Conservation (phyloP, 2,797 vertebrate species). For the Distichodus sexfasciatus region DNA sequence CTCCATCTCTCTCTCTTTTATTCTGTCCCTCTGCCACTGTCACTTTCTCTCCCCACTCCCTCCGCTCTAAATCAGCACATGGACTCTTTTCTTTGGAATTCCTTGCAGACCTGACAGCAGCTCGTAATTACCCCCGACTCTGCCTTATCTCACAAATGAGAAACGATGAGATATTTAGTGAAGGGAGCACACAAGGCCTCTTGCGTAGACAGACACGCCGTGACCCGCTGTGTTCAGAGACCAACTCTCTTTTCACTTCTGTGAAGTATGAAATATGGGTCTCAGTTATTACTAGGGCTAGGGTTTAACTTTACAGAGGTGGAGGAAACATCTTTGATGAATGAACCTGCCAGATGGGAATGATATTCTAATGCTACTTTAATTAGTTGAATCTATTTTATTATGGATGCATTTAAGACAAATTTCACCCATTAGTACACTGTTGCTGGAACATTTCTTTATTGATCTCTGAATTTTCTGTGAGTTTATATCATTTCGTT, state of each 20-base stretch:
- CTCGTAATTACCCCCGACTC: conserved; percentile 86
- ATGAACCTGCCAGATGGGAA: no score
- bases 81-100: conserved; percentile 80
- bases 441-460: no score
- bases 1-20: conserved; percentile 69
- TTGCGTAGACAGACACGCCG: conserved; percentile 58
- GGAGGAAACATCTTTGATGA: no score
- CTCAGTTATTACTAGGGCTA: not conserved
- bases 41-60: conserved; percentile 70
- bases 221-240: conserved; percentile 28
- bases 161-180: conserved; percentile 84
- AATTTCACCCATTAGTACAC: no score
- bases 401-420: no score
- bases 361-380: no score
- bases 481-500: no score
- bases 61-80: conserved; percentile 82
- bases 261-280: not conserved
- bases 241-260: conserved; percentile 5
- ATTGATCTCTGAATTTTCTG: no score
- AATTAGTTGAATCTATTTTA: no score
- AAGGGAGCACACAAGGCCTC: conserved; percentile 70
- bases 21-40: conserved; percentile 65
- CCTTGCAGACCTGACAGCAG: conserved; percentile 76
- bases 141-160: conserved; percentile 88
- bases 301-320: no score